Evolutionary conservation across 2,113 vertebrate species (phyloP), one percentile per base, ranked within the genome.

Genomic region (Calypte anna): DNA sequence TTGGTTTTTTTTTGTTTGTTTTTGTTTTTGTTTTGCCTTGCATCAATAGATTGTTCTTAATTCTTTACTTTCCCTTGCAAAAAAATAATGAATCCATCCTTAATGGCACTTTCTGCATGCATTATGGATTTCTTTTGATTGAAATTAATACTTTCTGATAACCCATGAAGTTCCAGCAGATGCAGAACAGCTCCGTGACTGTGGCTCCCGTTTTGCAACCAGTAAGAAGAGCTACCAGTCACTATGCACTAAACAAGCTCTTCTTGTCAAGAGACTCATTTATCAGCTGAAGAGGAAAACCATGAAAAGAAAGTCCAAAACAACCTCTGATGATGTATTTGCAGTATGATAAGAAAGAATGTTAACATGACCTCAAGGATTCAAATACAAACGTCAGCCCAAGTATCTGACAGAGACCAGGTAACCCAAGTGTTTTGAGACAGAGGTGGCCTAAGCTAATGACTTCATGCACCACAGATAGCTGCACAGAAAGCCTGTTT

Each of bases 211-310:
- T 67, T 91, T 30, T 43, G 91, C 76, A 95, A 36, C 31, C 90
- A 94, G 6, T 22, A 75, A 50, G 72, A 75, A 50, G 72, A 75
- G 17, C 81, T 61, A 89, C 66, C 87, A 69, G 72, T 63, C 91
- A 62, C 28, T 61, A 57, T 44, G 74, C 74, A 81, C 57, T 38
- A 68, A 90, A 88, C 59, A 51, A 93, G 36, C 57, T 46, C 84
- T 85, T 79, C 68, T 66, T 75, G 72, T 96, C 86, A 93, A 90
- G 61, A 64, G 50, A 38, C 28, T 70, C 28, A 46, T 85, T 70
- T 64, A 78, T 83, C 94, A 97, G 13, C 40, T 81, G 68, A 91
- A n/a, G 66, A 91, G 28, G 70, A 93, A 90, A 94, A 87, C 61
- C 62, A 82, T 7, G 6, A 59, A 85, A 94, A 94, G n/a, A 75